Percentiles rank a stretch among this genome's conserved stretches.
These are phyloP conservation scores for Uloborus diversus DNA, from an alignment of 1,140 invertebrate species.

Conservation along the genomic window DNA sequence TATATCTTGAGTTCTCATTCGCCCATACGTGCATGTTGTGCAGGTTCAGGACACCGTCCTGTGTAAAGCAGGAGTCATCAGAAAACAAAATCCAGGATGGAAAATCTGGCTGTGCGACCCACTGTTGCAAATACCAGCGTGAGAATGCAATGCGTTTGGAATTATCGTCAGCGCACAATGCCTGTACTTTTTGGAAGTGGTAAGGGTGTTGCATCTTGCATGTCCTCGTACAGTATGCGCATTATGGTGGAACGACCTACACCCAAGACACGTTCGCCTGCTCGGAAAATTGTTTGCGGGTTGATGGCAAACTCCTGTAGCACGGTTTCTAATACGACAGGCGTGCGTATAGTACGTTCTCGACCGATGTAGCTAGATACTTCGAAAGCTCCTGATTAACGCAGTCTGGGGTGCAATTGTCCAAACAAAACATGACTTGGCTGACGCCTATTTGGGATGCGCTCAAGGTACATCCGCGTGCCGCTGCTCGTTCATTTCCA, in stretches of 20 bases:
- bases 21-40: conserved; percentile 6
- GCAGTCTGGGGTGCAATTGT: background rate
- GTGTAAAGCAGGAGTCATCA: background rate
- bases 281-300: background rate
- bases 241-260: background rate
- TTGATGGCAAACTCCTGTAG: background rate
- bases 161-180: conserved; percentile 1
- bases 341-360: background rate
- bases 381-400: background rate
- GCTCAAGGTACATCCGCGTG: background rate
- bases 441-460: background rate
- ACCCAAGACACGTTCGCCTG: background rate
- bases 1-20: background rate
- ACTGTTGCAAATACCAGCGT: background rate
- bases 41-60: background rate
- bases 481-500: conserved; percentile 8
- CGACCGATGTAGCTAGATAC: background rate
- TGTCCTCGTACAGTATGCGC: background rate
- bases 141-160: background rate
- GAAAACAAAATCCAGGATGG: conserved; percentile 1
- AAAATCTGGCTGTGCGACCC: background rate
- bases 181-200: conserved; percentile 6
- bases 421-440: background rate
- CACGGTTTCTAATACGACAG: background rate
- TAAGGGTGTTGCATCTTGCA: background rate